Percentiles rank a stretch among this genome's conserved stretches.
These are phyloP conservation scores for Pachyseris speciosa DNA, from an alignment of 64 coral and sea anemone species.

Conservation along the genomic window DNA sequence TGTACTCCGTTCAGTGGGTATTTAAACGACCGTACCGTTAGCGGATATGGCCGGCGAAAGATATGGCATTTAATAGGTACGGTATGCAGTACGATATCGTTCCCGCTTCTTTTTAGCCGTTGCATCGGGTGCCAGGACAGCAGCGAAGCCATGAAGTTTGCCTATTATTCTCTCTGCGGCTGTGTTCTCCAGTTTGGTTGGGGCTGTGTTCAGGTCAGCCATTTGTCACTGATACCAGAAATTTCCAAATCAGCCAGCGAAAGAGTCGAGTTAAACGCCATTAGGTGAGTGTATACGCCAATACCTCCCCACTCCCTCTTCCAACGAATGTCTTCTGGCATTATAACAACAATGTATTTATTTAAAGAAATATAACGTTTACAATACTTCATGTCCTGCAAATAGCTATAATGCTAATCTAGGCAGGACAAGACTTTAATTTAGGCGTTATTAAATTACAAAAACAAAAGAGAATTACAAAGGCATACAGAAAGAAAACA, in stretches of 20 bases:
- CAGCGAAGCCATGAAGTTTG: constrained; percentile 54
- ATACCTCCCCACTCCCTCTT: background rate
- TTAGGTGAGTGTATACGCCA: constrained; percentile 34
- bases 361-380: too few species aligned
- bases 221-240: constrained; percentile 87
- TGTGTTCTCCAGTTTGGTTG: constrained; percentile 88
- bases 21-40: constrained; percentile 79
- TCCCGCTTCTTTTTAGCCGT: constrained; percentile 80
- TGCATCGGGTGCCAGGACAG: constrained; percentile 56
- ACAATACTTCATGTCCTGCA: too few species aligned
- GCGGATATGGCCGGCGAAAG: constrained; percentile 79
- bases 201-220: constrained; percentile 84
- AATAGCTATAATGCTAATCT: too few species aligned
- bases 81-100: constrained; percentile 54
- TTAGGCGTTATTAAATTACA: too few species aligned
- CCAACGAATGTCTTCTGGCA: too few species aligned
- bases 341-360: too few species aligned
- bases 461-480: too few species aligned
- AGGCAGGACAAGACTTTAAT: too few species aligned
- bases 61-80: constrained; percentile 86
- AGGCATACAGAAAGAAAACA: too few species aligned
- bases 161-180: constrained; percentile 65
- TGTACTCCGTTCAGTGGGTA: constrained; percentile 81
- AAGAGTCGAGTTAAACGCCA: constrained; percentile 81
- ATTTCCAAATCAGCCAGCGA: constrained; percentile 73